These are phyloP conservation scores for Columbina picui DNA, from an alignment of 2,113 vertebrate species.

Conservation along the genomic window DNA sequence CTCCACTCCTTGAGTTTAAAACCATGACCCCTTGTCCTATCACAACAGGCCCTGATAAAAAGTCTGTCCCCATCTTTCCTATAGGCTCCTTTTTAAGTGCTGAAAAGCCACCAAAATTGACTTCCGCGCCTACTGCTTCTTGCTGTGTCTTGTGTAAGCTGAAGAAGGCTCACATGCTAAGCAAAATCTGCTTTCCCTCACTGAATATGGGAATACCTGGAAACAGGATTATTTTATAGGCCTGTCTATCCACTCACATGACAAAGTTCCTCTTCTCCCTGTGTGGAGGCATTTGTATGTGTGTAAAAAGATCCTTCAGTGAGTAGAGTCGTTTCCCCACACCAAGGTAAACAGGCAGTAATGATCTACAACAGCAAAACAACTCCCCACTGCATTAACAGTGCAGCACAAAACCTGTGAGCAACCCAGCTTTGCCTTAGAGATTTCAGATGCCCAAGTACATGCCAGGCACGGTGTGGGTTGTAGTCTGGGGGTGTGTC, in stretches of 20 bases:
- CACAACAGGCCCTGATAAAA: too few species aligned
- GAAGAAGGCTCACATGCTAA: neutral
- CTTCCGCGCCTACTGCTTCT: neutral
- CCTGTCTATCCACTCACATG: neutral
- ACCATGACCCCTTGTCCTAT: too few species aligned
- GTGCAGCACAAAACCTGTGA: neutral
- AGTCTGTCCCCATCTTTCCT: too few species aligned
- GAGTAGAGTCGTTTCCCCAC: neutral
- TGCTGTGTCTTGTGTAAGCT: neutral
- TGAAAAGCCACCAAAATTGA: neutral
- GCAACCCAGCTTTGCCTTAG: neutral
- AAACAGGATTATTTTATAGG: neutral
- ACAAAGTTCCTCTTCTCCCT: neutral
- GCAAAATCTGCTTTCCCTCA: neutral
- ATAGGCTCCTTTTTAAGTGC: too few species aligned
- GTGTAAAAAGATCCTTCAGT: neutral
- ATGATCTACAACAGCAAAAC: neutral
- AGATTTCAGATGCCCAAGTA: fast-evolving
- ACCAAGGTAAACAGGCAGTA: neutral
- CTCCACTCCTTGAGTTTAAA: too few species aligned
- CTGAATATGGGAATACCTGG: neutral
- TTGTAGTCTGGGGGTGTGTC: too few species aligned
- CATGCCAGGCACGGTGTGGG: neutral
- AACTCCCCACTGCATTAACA: too few species aligned
- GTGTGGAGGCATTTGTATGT: neutral